Percentiles rank a stretch among this genome's conserved stretches.
phyloP scores from a whole-genome alignment of 2,113 vertebrate species.

The Oryzias curvinotus region DNA sequence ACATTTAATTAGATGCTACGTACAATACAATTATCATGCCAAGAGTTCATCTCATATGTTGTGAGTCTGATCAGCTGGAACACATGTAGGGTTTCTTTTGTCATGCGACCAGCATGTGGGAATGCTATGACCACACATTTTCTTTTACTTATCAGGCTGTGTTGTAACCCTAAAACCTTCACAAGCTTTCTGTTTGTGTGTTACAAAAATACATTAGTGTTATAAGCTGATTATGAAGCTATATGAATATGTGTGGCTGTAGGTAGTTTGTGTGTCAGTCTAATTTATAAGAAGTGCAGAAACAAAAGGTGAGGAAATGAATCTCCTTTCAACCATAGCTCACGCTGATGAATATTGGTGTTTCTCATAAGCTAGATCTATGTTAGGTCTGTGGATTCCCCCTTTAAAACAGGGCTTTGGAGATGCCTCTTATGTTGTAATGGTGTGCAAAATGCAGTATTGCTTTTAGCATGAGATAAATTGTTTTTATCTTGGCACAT shows the following conservation, averaged over 20 bases:
- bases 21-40: conserved; percentile 75
- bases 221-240: no score
- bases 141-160: conserved; percentile 1
- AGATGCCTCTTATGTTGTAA: no score
- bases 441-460: no score
- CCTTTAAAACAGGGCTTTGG: no score
- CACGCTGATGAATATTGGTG: conserved; percentile 15
- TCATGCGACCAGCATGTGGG: conserved; percentile 7
- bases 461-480: no score
- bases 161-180: no score
- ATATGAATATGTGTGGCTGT: neutral
- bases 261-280: conserved; percentile 13
- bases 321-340: conserved; percentile 1
- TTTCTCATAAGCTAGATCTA: neutral
- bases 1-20: conserved; percentile 78
- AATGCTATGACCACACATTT: conserved; percentile 11
- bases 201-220: no score
- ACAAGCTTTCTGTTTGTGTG: no score
- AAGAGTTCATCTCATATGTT: conserved; percentile 59
- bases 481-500: no score
- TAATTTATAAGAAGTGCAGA: conserved; percentile 21
- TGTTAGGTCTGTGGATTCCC: neutral
- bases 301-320: conserved; percentile 16
- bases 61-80: conserved; percentile 53
- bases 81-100: conserved; percentile 44